A percentile compares a stretch with the other conserved stretches of the same genome.
These are phyloP conservation scores for Austrolebias charrua DNA, from an alignment of 2,797 vertebrate genomes.

Conservation along the genomic window DNA sequence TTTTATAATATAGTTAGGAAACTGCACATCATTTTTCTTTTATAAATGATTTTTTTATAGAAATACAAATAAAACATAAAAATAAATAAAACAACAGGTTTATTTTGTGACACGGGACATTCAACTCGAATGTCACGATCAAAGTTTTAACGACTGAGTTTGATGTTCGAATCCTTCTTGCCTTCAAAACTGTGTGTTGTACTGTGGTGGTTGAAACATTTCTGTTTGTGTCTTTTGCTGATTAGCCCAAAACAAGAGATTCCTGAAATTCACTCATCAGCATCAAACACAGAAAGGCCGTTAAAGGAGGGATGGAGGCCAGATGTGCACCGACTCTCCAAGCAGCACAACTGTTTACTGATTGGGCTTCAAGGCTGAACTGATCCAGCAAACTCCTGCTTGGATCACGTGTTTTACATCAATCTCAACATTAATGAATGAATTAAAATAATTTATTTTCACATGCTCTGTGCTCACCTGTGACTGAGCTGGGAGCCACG, in stretches of 20 bases:
- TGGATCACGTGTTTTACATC: slow-evolving; percentile 11
- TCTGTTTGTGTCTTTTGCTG: slow-evolving; percentile 15
- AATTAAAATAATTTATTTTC: neutral
- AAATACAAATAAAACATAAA: no score
- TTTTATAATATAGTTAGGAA: no score
- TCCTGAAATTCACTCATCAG: slow-evolving; percentile 54
- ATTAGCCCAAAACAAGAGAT: slow-evolving; percentile 32
- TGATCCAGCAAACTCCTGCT: slow-evolving; percentile 30
- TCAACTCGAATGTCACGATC: no score
- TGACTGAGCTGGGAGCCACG: slow-evolving; percentile 94
- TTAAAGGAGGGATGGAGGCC: slow-evolving; percentile 64
- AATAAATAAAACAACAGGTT: no score
- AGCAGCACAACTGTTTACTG: slow-evolving; percentile 53
- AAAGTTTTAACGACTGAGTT: neutral
- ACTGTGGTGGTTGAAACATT: slow-evolving; percentile 33
- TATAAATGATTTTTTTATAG: no score
- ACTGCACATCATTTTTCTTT: no score
- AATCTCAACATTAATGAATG: neutral
- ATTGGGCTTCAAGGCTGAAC: slow-evolving; percentile 37
- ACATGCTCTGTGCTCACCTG: slow-evolving; percentile 78
- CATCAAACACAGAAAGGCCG: slow-evolving; percentile 50
- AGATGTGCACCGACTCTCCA: slow-evolving; percentile 69
- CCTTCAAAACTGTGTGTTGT: slow-evolving; percentile 15
- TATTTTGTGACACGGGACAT: neutral
- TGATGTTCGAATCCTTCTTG: neutral